Percentiles rank a stretch among this genome's conserved stretches.
Conservation (phyloP, 2,113 vertebrate species). For the Capricornis sumatraensis region DNA sequence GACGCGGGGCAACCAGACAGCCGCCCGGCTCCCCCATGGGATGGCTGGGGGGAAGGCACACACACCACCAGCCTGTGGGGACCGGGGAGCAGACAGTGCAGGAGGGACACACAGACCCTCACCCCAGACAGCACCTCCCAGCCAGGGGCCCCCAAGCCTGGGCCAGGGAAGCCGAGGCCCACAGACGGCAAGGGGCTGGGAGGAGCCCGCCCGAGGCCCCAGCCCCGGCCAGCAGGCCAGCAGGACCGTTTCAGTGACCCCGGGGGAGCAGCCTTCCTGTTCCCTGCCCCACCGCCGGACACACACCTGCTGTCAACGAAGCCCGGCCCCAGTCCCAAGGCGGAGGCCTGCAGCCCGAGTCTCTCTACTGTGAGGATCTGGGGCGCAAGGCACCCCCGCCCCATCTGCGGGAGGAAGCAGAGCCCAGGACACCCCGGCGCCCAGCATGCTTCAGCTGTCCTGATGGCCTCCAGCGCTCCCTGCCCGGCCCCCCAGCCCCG, state of each 20-base stretch:
- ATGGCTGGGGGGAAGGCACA: fast-evolving
- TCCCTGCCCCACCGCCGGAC: fast-evolving
- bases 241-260: fast-evolving
- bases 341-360: fast-evolving
- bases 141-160: not conserved
- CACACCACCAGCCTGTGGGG: fast-evolving
- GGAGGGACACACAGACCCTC: fast-evolving
- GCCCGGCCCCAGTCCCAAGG: fast-evolving
- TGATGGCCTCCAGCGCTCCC: not conserved
- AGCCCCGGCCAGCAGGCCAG: too few species aligned
- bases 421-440: fast-evolving
- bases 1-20: fast-evolving
- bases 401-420: fast-evolving
- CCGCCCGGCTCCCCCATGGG: fast-evolving
- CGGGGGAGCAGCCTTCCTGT: fast-evolving
- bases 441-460: not conserved
- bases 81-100: fast-evolving
- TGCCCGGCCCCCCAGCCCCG: fast-evolving
- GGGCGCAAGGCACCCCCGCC: fast-evolving
- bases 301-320: not conserved
- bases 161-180: not conserved
- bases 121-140: not conserved
- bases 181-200: fast-evolving
- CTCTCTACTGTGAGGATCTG: not conserved
- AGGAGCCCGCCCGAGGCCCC: fast-evolving